These are phyloP conservation scores for Acestrorhynchus altus DNA, from an alignment of 2,797 vertebrate species.

Conservation along the genomic window DNA sequence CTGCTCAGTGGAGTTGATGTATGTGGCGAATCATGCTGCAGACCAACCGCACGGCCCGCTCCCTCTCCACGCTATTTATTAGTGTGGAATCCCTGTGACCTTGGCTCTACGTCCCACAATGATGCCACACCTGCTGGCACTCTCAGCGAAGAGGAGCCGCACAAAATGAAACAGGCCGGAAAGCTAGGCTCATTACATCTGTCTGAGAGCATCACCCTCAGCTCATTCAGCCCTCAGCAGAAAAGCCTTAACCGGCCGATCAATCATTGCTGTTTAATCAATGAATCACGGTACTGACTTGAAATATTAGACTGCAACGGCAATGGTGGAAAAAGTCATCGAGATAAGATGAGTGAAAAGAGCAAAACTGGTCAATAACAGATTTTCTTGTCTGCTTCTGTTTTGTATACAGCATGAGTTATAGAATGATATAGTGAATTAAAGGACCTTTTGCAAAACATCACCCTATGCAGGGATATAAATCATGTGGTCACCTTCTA, in stretches of 20 bases:
- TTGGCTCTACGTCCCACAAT: conserved; percentile 61
- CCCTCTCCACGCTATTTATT: conserved; percentile 70
- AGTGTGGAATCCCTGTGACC: conserved; percentile 69
- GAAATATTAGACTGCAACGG: conserved; percentile 14
- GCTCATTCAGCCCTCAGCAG: not conserved
- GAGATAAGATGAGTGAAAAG: not conserved
- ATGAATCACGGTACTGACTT: not conserved
- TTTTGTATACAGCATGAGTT: too few species aligned
- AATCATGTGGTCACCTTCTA: too few species aligned
- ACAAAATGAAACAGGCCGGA: conserved; percentile 30
- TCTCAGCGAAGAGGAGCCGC: conserved; percentile 53
- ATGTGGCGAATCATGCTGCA: conserved; percentile 76
- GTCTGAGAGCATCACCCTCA: conserved; percentile 2
- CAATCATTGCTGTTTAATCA: not conserved
- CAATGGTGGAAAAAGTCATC: not conserved
- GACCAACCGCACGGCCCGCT: conserved; percentile 63
- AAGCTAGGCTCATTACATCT: conserved; percentile 37
- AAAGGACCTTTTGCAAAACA: not conserved
- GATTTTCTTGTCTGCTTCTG: not conserved
- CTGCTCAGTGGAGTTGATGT: conserved; percentile 83
- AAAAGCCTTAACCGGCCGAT: not conserved
- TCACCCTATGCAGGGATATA: too few species aligned
- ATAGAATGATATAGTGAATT: not conserved
- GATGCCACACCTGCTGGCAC: conserved; percentile 55
- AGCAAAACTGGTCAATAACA: not conserved